These are phyloP conservation scores for Dromiciops gliroides DNA, from an alignment of 2,113 vertebrate species.

Conservation along the genomic window DNA sequence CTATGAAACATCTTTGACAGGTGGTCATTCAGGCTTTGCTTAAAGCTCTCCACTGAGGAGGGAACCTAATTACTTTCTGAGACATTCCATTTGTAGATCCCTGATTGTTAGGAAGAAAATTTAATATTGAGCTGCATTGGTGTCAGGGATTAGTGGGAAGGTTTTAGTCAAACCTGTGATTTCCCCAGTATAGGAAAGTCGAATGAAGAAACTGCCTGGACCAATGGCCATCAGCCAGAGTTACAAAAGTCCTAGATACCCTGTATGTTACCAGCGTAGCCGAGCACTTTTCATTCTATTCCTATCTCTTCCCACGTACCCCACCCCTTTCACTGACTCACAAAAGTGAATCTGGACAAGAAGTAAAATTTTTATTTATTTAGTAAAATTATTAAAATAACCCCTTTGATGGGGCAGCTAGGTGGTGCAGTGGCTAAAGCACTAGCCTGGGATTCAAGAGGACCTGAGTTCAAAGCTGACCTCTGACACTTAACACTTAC, in stretches of 20 bases:
- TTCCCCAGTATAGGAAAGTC: neutral
- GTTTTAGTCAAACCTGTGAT: neutral
- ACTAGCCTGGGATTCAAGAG: too few relatives aligned
- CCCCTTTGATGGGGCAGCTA: neutral
- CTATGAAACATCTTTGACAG: neutral
- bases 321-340: neutral
- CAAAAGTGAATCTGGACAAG: neutral
- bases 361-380: neutral
- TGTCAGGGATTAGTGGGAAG: too few relatives aligned
- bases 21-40: neutral
- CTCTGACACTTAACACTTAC: too few relatives aligned
- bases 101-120: neutral
- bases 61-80: neutral
- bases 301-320: neutral
- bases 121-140: neutral
- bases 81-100: neutral
- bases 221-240: neutral
- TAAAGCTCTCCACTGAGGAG: neutral
- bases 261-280: neutral
- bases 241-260: neutral
- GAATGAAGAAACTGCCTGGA: too few relatives aligned
- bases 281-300: neutral
- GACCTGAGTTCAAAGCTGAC: too few relatives aligned
- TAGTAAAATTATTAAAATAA: neutral
- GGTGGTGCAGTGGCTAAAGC: too few relatives aligned